Evolutionary conservation across 2,888 invertebrate species (phyloP), one percentile per base, ranked within the genome.

Genomic region (Parnassius mnemosyne): DNA sequence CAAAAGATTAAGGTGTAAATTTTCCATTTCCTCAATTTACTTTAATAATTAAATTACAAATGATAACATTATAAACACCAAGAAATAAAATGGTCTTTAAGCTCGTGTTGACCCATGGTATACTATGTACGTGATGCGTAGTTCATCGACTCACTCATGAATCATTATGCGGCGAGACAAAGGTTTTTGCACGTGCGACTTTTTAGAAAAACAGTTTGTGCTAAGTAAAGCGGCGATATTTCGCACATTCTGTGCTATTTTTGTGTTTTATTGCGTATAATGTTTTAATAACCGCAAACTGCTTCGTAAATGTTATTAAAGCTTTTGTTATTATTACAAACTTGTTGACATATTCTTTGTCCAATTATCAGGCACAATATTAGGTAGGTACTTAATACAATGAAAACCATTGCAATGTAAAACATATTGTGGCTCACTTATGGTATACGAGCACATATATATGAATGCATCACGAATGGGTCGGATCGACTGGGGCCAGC

Each of bases 141-240:
- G 74, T 73, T 75, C 74, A 71, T 72, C 73, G 76, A 74, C 73
- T 69, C 67, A 69, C 50, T 20, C 56, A 62, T 72, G 72, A 72
- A 63, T 71, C 72, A 72, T 64, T 66, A 61, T 42, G 50, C 50
- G 54, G 56, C 57, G 66, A 69, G 60, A 75, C 75, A 75, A 75
- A 75, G 76, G 70, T 69, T 68, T 34, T 59, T 13, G 61, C 75
- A 69, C 71, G 73, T 71, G 72, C 67, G 66, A 62, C 63, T 69
- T 73, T 72, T 71, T 69, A 71, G 72, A 71, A 73, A 73, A 71
- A 69, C 67, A 67, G 61, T 62, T 64, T 66, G 61, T 66, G 56
- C 11, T 60, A 34, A 56, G 57, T 67, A 65, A 66, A 65, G 65
- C 66, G 56, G 58, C 54, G 58, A 63, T 13, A 57, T 53, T 71